Evolutionary conservation across 2,113 vertebrate genomes (phyloP).

Genomic region (Calypte anna): DNA sequence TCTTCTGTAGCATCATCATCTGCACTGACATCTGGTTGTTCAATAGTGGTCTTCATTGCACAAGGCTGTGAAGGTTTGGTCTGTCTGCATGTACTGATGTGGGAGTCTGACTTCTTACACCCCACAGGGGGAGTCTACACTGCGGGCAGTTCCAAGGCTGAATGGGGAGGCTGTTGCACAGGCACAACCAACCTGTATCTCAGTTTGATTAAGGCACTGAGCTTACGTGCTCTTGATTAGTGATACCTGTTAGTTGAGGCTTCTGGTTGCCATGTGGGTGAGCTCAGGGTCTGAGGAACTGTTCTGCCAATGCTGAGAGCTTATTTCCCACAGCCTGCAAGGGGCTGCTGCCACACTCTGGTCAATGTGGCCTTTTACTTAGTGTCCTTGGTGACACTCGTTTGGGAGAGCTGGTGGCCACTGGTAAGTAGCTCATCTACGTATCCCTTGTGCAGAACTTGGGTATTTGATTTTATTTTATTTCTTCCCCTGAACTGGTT

Average conservation of each 20-base stretch:
- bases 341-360: background rate
- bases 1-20: background rate
- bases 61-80: background rate
- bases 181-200: background rate
- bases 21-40: background rate
- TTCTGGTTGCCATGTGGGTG: background rate
- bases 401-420: background rate
- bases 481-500: background rate
- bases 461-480: background rate
- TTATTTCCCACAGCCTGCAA: background rate
- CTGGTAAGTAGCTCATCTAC: conserved; percentile 5
- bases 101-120: background rate
- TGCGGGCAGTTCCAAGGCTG: background rate
- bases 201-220: background rate
- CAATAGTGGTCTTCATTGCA: background rate
- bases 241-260: background rate
- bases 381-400: background rate
- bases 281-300: background rate
- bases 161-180: background rate
- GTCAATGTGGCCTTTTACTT: background rate
- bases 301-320: background rate
- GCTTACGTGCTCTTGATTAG: background rate
- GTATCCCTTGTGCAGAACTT: background rate
- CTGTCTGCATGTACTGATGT: rapidly evolving
- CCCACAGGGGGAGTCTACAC: background rate